phyloP scores from a whole-genome alignment of 2,113 vertebrate species.

The Scophthalmus maximus region DNA sequence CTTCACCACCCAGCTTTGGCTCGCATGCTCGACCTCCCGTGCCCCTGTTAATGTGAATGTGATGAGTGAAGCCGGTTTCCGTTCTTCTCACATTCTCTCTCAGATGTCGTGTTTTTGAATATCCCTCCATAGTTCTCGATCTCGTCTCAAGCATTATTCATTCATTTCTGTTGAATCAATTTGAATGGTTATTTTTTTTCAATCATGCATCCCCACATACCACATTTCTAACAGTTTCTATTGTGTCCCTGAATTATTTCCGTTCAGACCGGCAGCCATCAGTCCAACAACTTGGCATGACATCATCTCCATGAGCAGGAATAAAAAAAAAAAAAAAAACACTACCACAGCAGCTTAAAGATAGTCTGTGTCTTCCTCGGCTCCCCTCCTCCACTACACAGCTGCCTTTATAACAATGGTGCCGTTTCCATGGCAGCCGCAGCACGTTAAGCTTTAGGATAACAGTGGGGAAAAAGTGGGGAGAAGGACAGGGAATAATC shows the following conservation, averaged over 20 bases:
- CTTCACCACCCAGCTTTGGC: conserved; percentile 12
- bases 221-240: background rate
- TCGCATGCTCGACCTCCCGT: conserved; percentile 33
- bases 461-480: conserved; percentile 61
- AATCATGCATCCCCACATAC: background rate
- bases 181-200: background rate
- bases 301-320: background rate
- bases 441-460: conserved; percentile 74
- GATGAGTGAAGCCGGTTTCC: background rate
- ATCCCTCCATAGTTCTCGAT: background rate
- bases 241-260: background rate
- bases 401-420: conserved; percentile 61
- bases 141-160: background rate
- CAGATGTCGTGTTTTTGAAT: background rate
- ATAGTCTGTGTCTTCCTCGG: conserved; percentile 23
- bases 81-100: background rate
- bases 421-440: conserved; percentile 80
- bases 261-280: background rate
- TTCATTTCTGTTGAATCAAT: background rate
- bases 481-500: conserved; percentile 68
- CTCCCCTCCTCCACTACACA: conserved; percentile 66
- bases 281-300: background rate
- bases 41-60: conserved; percentile 9
- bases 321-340: background rate
- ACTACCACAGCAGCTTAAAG: conserved; percentile 8